Conservation (phyloP, 2,797 vertebrate genomes). For the Hypotaenidia okinawae region DNA sequence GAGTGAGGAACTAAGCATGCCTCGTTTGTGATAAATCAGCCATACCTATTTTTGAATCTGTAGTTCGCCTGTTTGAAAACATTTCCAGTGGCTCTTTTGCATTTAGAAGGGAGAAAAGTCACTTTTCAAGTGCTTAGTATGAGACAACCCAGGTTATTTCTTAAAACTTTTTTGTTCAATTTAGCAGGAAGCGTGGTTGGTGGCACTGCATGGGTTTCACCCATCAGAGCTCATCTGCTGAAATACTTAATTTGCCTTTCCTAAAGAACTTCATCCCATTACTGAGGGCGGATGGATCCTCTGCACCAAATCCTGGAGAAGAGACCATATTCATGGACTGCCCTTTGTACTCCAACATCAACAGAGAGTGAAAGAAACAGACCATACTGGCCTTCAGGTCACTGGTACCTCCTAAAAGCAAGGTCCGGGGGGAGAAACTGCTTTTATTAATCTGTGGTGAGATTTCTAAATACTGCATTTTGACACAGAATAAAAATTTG, state of each 20-base stretch:
- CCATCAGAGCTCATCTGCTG: background rate
- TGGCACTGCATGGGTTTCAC: background rate
- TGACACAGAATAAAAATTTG: background rate
- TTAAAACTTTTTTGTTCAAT: background rate
- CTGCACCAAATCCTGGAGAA: background rate
- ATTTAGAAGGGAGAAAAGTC: background rate
- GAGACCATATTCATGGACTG: background rate
- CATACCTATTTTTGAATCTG: background rate
- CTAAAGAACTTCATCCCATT: background rate
- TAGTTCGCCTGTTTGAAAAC: background rate
- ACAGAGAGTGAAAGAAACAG: background rate
- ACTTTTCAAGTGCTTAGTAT: slow-evolving; percentile 18
- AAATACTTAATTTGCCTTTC: background rate
- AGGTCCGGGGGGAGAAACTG: background rate
- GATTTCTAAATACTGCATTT: background rate
- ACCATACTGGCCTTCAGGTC: background rate
- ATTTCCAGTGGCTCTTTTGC: background rate
- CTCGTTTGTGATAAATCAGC: background rate
- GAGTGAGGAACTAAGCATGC: background rate
- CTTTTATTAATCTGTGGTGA: background rate
- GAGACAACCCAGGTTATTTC: background rate
- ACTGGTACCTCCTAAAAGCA: background rate
- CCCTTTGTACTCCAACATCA: background rate
- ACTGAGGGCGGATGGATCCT: background rate
- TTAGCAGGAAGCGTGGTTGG: background rate